Evolutionary conservation across 30 jellyfish, hydroid and myxozoan species (phyloP).

Genomic region (Sanderia malayensis): DNA sequence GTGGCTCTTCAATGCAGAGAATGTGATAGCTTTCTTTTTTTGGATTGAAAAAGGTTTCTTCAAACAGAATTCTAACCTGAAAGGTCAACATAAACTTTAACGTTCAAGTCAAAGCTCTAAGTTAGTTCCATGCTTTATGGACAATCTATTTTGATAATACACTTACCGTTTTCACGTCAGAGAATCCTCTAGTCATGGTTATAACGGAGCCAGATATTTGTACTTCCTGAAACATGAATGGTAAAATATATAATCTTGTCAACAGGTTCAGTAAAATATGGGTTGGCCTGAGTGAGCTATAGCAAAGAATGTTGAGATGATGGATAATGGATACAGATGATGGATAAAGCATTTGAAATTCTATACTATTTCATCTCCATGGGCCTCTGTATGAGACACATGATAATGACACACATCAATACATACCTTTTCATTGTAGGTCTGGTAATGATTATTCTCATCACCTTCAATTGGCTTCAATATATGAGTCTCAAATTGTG

Average conservation of each 20-base stretch:
- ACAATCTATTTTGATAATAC: slow-evolving; percentile 2
- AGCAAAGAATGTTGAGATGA: too few relatives aligned
- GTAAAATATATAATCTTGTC: too few relatives aligned
- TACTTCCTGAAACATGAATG: slow-evolving; percentile 46
- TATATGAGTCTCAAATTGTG: slow-evolving; percentile 74
- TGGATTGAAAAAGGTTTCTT: slow-evolving; percentile 87
- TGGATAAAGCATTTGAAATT: too few relatives aligned
- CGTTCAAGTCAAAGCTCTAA: not conserved
- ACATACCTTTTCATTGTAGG: slow-evolving; percentile 84
- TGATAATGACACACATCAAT: too few relatives aligned
- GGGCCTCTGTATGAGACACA: too few relatives aligned
- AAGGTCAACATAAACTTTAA: not conserved
- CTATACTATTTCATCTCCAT: too few relatives aligned
- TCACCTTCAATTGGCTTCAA: slow-evolving; percentile 48
- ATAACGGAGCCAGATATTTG: slow-evolving; percentile 69
- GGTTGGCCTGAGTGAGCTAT: too few relatives aligned
- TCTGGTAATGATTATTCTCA: slow-evolving; percentile 36
- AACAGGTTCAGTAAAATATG: too few relatives aligned
- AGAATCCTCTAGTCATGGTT: slow-evolving; percentile 77
- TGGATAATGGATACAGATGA: too few relatives aligned
- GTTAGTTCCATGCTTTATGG: not conserved
- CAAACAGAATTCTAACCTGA: slow-evolving; percentile 82
- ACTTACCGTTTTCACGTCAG: slow-evolving; percentile 78
- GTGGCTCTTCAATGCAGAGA: slow-evolving; percentile 86
- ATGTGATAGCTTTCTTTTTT: slow-evolving; percentile 88